phyloP scores from a whole-genome alignment of 2,888 invertebrate genomes.

The Leucania comma region DNA sequence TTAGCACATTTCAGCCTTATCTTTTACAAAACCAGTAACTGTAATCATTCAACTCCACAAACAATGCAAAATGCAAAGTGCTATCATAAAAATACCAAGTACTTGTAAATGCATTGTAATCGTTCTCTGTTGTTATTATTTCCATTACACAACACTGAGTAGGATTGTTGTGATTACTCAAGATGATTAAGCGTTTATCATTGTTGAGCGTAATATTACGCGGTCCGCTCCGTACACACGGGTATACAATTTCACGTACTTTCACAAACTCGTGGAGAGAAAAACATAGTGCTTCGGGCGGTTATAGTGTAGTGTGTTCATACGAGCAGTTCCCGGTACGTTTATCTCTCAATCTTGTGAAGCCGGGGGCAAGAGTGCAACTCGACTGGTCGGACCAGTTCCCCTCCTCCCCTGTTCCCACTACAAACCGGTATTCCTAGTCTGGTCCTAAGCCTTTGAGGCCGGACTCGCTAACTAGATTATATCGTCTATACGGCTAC shows the following conservation, averaged over 20 bases:
- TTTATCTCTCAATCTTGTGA: constrained; percentile 81
- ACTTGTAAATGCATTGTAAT: constrained; percentile 58
- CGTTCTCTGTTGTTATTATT: constrained; percentile 52
- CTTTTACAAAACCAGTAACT: constrained; percentile 14
- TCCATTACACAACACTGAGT: constrained; percentile 54
- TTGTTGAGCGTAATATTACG: constrained; percentile 61
- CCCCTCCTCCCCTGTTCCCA: constrained; percentile 58
- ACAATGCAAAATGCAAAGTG: constrained; percentile 28
- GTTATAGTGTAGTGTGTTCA: constrained; percentile 61
- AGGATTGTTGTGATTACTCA: constrained; percentile 65
- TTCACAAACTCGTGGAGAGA: constrained; percentile 67
- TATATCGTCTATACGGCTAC: constrained; percentile 73
- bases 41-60: constrained; percentile 19
- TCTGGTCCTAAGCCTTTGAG: constrained; percentile 70
- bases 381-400: constrained; percentile 76
- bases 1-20: constrained; percentile 12
- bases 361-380: constrained; percentile 78
- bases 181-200: constrained; percentile 68
- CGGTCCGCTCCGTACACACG: constrained; percentile 59
- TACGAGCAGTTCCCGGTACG: constrained; percentile 74
- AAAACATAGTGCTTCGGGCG: constrained; percentile 51
- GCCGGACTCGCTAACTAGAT: constrained; percentile 78
- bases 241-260: constrained; percentile 72
- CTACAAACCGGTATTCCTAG: constrained; percentile 77
- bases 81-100: constrained; percentile 46